Conservation (phyloP, 2,888 invertebrate genomes). For the Drosophila hamatofila region DNA sequence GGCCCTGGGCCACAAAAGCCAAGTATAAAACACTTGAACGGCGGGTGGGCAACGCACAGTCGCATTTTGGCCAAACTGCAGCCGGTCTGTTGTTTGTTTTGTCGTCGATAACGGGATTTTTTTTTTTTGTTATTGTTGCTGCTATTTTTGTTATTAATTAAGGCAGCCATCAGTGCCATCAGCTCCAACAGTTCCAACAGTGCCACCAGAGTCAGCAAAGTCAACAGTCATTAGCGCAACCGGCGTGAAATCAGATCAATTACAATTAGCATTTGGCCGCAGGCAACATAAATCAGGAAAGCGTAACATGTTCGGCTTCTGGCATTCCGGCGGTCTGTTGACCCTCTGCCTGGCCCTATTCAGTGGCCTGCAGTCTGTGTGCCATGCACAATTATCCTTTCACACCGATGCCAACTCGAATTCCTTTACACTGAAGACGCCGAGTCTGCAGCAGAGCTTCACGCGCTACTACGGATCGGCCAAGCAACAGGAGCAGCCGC, state of each 20-base stretch:
- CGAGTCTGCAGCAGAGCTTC: conserved; percentile 83
- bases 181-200: background rate
- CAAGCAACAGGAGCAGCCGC: conserved; percentile 30
- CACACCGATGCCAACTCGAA: conserved; percentile 84
- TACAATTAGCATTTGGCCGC: conserved; percentile 41
- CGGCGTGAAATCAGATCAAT: conserved; percentile 43
- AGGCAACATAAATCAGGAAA: conserved; percentile 30
- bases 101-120: conserved; percentile 16
- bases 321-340: conserved; percentile 23
- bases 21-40: conserved; percentile 60
- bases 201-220: background rate
- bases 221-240: background rate
- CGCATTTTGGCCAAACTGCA: conserved; percentile 41
- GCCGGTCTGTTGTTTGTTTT: conserved; percentile 24
- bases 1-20: conserved; percentile 5
- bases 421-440: conserved; percentile 84
- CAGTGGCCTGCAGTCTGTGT: conserved; percentile 51
- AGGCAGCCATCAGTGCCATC: conserved; percentile 6
- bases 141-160: conserved; percentile 41
- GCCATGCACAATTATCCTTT: conserved; percentile 81
- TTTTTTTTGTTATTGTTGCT: background rate
- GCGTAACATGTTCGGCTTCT: conserved; percentile 39
- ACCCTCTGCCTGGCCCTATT: conserved; percentile 39
- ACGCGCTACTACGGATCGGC: conserved; percentile 83
- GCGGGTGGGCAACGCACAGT: conserved; percentile 59